Evolutionary conservation across 1,140 invertebrate genomes (phyloP), one percentile per base, ranked within the genome.

Genomic region (Eumaeus atala): DNA sequence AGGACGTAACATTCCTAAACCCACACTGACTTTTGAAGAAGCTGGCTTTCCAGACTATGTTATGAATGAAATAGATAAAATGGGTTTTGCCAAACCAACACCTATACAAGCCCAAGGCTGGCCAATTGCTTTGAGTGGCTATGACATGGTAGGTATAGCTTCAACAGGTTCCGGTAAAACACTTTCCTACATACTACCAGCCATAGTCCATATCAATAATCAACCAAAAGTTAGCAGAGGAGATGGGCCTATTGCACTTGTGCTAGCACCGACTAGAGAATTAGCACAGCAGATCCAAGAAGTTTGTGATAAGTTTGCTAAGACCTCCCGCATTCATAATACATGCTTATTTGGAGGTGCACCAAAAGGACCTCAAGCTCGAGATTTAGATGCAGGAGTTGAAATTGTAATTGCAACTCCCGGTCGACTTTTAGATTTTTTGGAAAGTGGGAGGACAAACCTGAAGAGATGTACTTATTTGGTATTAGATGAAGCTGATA

Each of bases 231-330:
- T 97, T 33, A 90, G 91, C 62, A 85, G 92, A 60, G 94, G 94
- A 54, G 96, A 98, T 91, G 96, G 96, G 21, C 96, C 96, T 12
- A 95, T 98, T 63, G 95, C 95, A 33, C 81, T 99, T 33, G 94
- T 99, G 3, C 82, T 99, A 40, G 96, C 97, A 8, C 97, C 97
- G 5, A 99, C 97, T 2, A 90, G 97, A 76, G 97, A 99, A 87
- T 88, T 99, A 50, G 97, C 97, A 3, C 97, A 98, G 80, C 97
- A 99, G 87, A 98, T 99, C 62, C 95, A 98, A 82, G 94, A 97
- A 89, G 97, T 98, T 11, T 96, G 96, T 38, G 92, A 91, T 61
- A 95, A 97, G 65, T 99, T 98, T 89, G 96, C 96, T 9, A 91
- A 92, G 28, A 91, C 93, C 1, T 96, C 96, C 4, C 91, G 92